Percentiles rank a stretch among this genome's conserved stretches.
Evolutionary conservation across 2,113 vertebrate species (phyloP).

Genomic region (Sebastes schlegelii): DNA sequence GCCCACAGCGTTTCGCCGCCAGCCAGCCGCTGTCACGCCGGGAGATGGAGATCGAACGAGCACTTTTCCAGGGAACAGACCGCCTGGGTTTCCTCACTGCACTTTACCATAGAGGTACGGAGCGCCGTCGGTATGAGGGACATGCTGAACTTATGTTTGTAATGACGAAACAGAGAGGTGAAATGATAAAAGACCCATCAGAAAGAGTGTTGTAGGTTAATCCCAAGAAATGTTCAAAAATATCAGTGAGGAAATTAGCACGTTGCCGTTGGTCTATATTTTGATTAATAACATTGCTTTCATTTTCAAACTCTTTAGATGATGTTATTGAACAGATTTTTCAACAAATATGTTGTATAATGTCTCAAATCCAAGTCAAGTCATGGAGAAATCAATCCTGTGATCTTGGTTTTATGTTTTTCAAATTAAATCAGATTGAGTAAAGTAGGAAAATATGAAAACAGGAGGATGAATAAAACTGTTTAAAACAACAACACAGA

Average conservation of each 20-base stretch:
- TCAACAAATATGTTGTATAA: too few relatives aligned
- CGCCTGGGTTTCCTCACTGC: slow-evolving; percentile 90
- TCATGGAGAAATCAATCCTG: too few relatives aligned
- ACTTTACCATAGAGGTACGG: slow-evolving; percentile 92
- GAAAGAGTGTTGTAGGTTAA: not conserved
- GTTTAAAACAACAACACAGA: not conserved
- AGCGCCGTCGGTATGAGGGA: fast-evolving
- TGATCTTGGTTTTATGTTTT: not conserved
- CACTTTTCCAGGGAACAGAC: slow-evolving; percentile 93
- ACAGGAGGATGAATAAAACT: not conserved
- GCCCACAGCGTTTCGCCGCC: slow-evolving; percentile 92
- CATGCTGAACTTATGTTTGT: not conserved
- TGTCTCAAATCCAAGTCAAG: too few relatives aligned
- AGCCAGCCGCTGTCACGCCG: slow-evolving; percentile 91
- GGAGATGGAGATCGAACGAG: slow-evolving; percentile 96
- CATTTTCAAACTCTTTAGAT: not conserved
- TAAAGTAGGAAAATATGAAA: not conserved
- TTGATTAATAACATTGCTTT: not conserved
- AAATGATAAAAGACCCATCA: not conserved
- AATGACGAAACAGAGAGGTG: not conserved
- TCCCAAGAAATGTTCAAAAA: not conserved
- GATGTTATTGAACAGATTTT: too few relatives aligned
- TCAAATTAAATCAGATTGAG: not conserved
- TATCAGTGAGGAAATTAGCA: not conserved
- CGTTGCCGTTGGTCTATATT: not conserved